Percentiles rank a stretch among this genome's conserved stretches.
phyloP scores from a whole-genome alignment of 2,113 vertebrate genomes.

The Labrus mixtus region DNA sequence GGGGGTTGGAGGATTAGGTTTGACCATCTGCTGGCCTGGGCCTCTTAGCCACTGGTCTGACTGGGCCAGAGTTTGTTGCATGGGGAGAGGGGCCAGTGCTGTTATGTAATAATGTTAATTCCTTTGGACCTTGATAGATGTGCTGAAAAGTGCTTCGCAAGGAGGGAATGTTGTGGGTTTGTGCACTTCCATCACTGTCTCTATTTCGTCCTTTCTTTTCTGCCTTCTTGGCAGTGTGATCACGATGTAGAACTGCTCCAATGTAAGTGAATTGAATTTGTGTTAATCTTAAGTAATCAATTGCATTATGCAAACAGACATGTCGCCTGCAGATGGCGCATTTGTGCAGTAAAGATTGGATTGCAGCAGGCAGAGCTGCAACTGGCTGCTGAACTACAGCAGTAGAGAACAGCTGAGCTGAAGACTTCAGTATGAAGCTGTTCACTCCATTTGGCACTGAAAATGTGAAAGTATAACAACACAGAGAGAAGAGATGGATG shows the following conservation, averaged over 20 bases:
- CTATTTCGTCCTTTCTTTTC: neutral
- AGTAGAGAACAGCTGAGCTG: constrained; percentile 11
- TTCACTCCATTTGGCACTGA: neutral
- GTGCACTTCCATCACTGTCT: constrained; percentile 12
- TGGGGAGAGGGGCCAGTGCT: neutral
- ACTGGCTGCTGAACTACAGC: constrained; percentile 15
- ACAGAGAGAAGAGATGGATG: neutral
- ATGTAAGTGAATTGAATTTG: neutral
- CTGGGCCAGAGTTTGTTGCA: constrained; percentile 33
- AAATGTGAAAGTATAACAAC: neutral
- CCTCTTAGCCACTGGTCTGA: constrained; percentile 58
- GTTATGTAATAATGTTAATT: constrained; percentile 68
- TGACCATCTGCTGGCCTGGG: constrained; percentile 56
- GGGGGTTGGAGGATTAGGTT: constrained; percentile 17
- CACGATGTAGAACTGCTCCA: neutral
- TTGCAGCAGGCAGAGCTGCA: constrained; percentile 17
- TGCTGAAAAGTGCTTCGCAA: constrained; percentile 35
- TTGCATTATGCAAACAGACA: constrained; percentile 1
- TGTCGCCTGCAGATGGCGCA: constrained; percentile 65
- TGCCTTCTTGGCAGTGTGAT: neutral
- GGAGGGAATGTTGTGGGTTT: neutral
- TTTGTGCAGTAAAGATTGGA: constrained; percentile 22
- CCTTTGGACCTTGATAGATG: constrained; percentile 59
- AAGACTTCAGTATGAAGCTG: constrained; percentile 7
- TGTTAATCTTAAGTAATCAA: constrained; percentile 28